Evolutionary conservation across 2,888 invertebrate genomes (phyloP).

Genomic region (Cremastinae sp.): DNA sequence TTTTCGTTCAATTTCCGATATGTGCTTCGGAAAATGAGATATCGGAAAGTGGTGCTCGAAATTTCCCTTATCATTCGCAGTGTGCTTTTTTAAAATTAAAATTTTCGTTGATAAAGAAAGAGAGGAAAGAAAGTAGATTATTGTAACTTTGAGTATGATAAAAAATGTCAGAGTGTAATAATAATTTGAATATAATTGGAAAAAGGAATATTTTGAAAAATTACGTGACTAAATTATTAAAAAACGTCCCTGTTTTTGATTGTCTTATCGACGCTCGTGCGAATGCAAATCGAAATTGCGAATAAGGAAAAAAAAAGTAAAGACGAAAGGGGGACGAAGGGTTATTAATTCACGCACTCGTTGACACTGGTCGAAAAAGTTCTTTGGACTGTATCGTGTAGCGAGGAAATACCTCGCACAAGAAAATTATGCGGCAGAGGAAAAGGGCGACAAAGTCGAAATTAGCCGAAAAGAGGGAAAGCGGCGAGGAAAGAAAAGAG

Average conservation of each 20-base stretch:
- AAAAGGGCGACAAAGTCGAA: constrained; percentile 49
- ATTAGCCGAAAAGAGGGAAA: constrained; percentile 31
- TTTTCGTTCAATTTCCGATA: no score
- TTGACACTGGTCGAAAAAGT: constrained; percentile 49
- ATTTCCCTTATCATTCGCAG: no score
- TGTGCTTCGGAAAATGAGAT: no score
- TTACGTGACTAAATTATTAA: not conserved
- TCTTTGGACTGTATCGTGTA: not conserved
- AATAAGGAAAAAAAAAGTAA: not conserved
- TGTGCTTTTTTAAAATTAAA: no score
- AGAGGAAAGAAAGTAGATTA: no score
- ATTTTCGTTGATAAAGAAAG: no score
- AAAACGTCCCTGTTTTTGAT: not conserved
- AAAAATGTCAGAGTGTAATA: no score
- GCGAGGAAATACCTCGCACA: constrained; percentile 21
- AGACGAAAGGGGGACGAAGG: constrained; percentile 6
- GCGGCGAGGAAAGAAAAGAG: constrained; percentile 12
- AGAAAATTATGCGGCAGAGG: constrained; percentile 47
- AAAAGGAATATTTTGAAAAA: no score
- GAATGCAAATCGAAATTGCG: constrained; percentile 30
- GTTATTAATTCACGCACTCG: constrained; percentile 46
- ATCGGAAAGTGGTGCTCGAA: no score
- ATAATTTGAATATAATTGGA: no score
- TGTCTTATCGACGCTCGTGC: constrained; percentile 1
- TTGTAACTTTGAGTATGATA: no score